phyloP scores from a whole-genome alignment of 2,797 vertebrate species.

The Molossus molossus region DNA sequence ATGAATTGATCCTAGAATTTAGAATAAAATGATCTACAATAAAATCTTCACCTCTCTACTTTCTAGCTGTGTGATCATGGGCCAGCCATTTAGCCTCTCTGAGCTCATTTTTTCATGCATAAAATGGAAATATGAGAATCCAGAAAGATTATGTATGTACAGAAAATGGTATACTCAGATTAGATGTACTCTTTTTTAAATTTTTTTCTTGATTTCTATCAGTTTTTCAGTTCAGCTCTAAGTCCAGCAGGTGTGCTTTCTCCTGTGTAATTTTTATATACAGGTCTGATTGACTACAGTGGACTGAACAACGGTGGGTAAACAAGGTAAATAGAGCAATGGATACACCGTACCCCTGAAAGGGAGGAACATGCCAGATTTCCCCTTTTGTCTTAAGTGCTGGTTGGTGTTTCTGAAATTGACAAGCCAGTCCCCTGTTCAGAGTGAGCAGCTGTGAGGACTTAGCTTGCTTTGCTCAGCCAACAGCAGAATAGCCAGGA shows the following conservation, averaged over 20 bases:
- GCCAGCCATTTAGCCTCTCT: background rate
- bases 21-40: background rate
- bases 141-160: background rate
- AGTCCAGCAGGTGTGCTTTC: background rate
- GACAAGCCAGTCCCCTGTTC: background rate
- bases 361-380: background rate
- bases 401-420: slow-evolving; percentile 14
- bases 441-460: background rate
- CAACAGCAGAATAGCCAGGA: background rate
- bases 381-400: background rate
- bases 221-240: background rate
- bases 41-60: background rate
- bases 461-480: slow-evolving; percentile 34
- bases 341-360: background rate
- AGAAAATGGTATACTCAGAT: background rate
- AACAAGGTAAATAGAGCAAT: background rate
- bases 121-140: background rate
- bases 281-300: background rate
- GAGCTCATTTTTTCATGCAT: background rate
- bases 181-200: background rate
- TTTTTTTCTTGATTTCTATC: background rate
- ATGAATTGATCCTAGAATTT: background rate
- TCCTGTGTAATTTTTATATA: background rate
- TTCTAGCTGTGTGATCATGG: background rate
- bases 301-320: background rate